phyloP scores from a whole-genome alignment of 2,113 vertebrate genomes.

The Otus sunia region DNA sequence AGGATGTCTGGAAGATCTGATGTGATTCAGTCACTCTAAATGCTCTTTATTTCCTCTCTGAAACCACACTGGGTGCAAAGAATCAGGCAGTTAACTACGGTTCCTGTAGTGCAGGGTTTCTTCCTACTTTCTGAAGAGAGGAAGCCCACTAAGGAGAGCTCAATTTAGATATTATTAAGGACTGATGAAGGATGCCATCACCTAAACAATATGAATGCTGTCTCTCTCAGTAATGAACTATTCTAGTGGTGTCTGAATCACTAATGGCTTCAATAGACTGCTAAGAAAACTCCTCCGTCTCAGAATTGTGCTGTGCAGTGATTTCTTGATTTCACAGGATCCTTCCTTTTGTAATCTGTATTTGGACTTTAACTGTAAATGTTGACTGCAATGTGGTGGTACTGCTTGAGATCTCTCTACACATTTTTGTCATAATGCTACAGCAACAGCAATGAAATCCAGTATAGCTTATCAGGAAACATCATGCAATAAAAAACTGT shows the following conservation, averaged over 20 bases:
- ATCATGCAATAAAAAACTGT: not conserved
- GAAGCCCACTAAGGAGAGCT: constrained; percentile 52
- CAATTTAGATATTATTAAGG: constrained; percentile 55
- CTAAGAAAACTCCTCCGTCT: not conserved
- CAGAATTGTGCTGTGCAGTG: not conserved
- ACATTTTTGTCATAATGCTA: not conserved
- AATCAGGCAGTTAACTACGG: constrained; percentile 23
- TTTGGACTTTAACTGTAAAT: not conserved
- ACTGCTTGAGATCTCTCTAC: not conserved
- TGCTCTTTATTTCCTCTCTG: constrained; percentile 66
- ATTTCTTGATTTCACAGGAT: not conserved
- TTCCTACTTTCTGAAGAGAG: constrained; percentile 25
- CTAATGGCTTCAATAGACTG: not conserved
- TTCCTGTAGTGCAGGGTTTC: constrained; percentile 11
- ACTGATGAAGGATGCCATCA: constrained; percentile 21
- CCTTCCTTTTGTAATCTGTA: not conserved
- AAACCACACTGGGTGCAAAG: constrained; percentile 46
- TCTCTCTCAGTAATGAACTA: constrained; percentile 48
- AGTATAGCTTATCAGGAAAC: not conserved
- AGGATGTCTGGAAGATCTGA: constrained; percentile 55
- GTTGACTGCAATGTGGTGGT: not conserved
- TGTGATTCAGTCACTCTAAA: constrained; percentile 65
- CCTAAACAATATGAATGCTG: constrained; percentile 17
- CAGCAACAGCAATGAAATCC: not conserved
- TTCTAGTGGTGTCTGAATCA: constrained; percentile 8